These are phyloP conservation scores for Gambusia yucatana DNA, from an alignment of 2,797 vertebrate genomes.

Conservation along the genomic window DNA sequence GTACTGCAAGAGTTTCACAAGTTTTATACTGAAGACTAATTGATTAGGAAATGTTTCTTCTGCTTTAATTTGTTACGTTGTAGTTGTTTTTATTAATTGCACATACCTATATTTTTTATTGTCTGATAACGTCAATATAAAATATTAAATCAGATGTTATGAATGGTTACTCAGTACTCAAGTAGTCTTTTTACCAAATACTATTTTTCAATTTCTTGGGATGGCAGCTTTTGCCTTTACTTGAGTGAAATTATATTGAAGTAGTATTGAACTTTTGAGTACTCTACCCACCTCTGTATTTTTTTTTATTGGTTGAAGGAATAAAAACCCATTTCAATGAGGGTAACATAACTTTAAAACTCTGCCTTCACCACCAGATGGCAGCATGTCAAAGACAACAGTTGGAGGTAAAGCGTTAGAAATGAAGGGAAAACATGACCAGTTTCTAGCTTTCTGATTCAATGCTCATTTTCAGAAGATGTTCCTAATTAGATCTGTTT, in stretches of 20 bases:
- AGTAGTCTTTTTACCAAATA: background rate
- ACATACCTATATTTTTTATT: background rate
- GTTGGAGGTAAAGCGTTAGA: background rate
- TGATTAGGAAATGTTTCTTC: too few species aligned
- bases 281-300: background rate
- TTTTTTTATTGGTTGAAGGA: background rate
- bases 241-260: background rate
- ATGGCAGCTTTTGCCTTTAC: background rate
- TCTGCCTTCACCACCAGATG: conserved; percentile 25
- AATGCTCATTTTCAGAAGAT: background rate
- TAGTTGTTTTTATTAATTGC: background rate
- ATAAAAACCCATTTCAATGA: background rate
- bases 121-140: background rate
- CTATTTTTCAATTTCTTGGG: background rate
- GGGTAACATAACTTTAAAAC: background rate
- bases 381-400: background rate
- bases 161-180: background rate
- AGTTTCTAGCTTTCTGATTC: background rate
- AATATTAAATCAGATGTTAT: background rate
- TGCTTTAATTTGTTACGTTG: background rate
- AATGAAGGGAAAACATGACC: background rate
- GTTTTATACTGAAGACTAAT: too few species aligned
- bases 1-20: too few species aligned
- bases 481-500: background rate
- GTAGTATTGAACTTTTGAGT: background rate